Evolutionary conservation across 2,888 invertebrate species (phyloP).

Genomic region (Catocala nupta): DNA sequence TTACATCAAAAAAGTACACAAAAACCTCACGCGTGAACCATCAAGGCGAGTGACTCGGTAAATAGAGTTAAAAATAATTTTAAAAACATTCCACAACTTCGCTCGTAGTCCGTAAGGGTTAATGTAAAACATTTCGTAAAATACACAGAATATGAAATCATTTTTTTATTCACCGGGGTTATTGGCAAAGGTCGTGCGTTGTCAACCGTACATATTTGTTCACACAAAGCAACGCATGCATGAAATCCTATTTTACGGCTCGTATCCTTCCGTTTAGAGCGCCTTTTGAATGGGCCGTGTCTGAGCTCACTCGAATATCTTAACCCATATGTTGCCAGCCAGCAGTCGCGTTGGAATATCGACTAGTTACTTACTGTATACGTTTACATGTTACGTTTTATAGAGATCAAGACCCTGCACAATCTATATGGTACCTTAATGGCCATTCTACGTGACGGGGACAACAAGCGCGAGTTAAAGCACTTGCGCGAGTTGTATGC

Average conservation of each 20-base stretch:
- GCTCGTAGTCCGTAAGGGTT: constrained; percentile 15
- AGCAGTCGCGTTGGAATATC: constrained; percentile 61
- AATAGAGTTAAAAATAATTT: constrained; percentile 20
- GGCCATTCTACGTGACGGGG: too few species aligned
- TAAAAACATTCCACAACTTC: constrained; percentile 16
- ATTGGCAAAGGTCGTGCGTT: constrained; percentile 81
- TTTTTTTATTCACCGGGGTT: constrained; percentile 69
- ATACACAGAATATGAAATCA: constrained; percentile 56
- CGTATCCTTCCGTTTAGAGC: constrained; percentile 83
- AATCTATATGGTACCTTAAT: background rate
- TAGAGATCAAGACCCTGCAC: background rate
- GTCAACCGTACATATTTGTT: constrained; percentile 85
- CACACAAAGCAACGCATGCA: constrained; percentile 84
- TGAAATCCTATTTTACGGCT: constrained; percentile 87
- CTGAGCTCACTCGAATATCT: constrained; percentile 77
- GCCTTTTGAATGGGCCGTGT: constrained; percentile 82
- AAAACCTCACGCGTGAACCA: background rate
- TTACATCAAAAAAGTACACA: too few species aligned
- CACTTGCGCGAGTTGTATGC: too few species aligned
- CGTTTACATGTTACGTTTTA: constrained; percentile 25
- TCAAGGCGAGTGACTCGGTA: background rate
- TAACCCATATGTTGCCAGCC: constrained; percentile 65
- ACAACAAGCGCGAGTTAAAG: too few species aligned
- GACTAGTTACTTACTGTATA: constrained; percentile 50
- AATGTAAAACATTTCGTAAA: constrained; percentile 33